Evolutionary conservation across 2,113 vertebrate species (phyloP).

Genomic region (Pteronura brasiliensis): DNA sequence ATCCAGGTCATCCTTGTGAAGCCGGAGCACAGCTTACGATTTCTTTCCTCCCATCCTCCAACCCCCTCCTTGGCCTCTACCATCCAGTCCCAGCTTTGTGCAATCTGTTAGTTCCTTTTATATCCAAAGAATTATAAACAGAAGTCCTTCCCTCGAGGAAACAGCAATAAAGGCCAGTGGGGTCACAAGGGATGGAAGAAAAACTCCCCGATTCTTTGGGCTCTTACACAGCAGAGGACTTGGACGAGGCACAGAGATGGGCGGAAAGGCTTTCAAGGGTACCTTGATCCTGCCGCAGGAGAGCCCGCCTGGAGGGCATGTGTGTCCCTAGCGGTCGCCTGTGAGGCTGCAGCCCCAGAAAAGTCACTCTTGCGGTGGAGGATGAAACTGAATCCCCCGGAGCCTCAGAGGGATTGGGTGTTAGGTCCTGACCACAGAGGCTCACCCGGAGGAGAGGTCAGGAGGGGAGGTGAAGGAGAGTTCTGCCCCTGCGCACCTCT

Average conservation of each 20-base stretch:
- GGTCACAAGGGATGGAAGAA: background rate
- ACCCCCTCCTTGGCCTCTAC: background rate
- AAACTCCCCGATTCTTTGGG: background rate
- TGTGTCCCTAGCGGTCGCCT: background rate
- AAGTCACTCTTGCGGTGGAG: background rate
- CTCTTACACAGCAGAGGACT: background rate
- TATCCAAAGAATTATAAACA: constrained; percentile 68
- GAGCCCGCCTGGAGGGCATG: fast-evolving
- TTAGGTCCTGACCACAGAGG: constrained; percentile 46
- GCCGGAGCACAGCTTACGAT: background rate
- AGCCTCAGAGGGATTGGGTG: constrained; percentile 44
- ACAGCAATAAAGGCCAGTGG: constrained; percentile 34
- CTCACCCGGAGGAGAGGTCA: constrained; percentile 60
- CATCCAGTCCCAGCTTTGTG: background rate
- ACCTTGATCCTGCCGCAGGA: background rate
- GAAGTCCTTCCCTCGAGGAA: constrained; percentile 55
- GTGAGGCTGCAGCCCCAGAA: background rate
- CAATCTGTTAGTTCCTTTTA: constrained; percentile 67
- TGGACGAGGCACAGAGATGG: background rate
- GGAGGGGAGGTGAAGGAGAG: background rate
- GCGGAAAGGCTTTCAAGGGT: background rate
- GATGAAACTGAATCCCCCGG: constrained; percentile 50
- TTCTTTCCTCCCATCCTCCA: background rate
- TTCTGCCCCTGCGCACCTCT: background rate
- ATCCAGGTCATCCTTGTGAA: background rate